phyloP scores from a whole-genome alignment of 2,797 vertebrate species.

The Chelonia mydas region DNA sequence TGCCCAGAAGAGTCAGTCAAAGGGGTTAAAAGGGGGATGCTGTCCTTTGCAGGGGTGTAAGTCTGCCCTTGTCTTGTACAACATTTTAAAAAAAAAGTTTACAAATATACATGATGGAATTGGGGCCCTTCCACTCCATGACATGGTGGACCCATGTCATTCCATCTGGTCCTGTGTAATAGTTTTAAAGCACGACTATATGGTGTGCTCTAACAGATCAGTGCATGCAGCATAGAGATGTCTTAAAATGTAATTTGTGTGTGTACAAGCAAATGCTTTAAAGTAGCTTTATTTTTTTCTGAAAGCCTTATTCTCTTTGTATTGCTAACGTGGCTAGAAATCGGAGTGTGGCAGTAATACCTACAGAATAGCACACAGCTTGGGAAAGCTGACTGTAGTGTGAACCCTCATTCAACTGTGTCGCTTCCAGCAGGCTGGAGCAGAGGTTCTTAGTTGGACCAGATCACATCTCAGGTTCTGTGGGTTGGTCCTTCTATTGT shows the following conservation, averaged over 20 bases:
- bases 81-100: too few species aligned
- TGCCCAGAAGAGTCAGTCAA: not conserved
- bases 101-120: too few species aligned
- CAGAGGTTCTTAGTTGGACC: not conserved
- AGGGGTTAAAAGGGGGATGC: not conserved
- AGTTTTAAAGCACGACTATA: too few species aligned
- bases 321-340: not conserved
- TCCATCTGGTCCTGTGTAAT: too few species aligned
- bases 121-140: too few species aligned
- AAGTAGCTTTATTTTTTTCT: not conserved
- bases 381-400: not conserved
- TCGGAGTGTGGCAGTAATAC: not conserved
- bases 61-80: too few species aligned
- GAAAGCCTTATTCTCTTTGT: too few species aligned
- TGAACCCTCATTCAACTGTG: not conserved
- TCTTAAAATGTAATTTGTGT: not conserved
- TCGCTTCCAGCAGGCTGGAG: not conserved
- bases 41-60: not conserved
- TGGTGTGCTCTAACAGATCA: too few species aligned
- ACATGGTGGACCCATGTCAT: too few species aligned
- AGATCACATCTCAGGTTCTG: not conserved
- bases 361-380: not conserved
- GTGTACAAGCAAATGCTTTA: not conserved
- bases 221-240: not conserved
- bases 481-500: accelerated